Conservation (phyloP, 2,888 invertebrate species). For the Drosophila anceps region DNA sequence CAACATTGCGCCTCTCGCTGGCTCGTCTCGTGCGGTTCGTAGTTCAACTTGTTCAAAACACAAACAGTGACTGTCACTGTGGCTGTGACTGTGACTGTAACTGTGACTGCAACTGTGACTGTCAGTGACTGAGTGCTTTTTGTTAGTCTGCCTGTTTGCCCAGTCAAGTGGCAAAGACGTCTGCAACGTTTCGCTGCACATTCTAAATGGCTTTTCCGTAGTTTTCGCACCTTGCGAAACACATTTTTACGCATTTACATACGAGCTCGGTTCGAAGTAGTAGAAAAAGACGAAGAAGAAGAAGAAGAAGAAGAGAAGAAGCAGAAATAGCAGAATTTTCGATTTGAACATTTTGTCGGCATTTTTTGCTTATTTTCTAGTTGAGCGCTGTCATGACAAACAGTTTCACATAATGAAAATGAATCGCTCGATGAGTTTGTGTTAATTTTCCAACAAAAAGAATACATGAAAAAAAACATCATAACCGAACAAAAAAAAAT, state of each 20-base stretch:
- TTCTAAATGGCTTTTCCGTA: slow-evolving; percentile 80
- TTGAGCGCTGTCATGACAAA: slow-evolving; percentile 73
- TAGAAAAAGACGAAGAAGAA: slow-evolving; percentile 2
- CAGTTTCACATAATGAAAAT: slow-evolving; percentile 63
- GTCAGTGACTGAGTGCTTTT: slow-evolving; percentile 45
- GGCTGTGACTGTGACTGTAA: slow-evolving; percentile 39
- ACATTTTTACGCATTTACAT: slow-evolving; percentile 77
- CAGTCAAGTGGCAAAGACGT: slow-evolving; percentile 60
- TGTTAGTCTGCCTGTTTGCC: slow-evolving; percentile 51
- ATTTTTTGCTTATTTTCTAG: slow-evolving; percentile 70
- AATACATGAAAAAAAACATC: slow-evolving; percentile 14
- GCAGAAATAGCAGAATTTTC: slow-evolving; percentile 20
- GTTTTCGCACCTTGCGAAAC: slow-evolving; percentile 80
- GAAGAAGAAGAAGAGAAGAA: not conserved
- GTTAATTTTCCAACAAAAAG: slow-evolving; percentile 49
- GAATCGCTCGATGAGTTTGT: slow-evolving; percentile 67
- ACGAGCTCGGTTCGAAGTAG: slow-evolving; percentile 26
- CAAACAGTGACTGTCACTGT: slow-evolving; percentile 29
- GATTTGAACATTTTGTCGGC: slow-evolving; percentile 32
- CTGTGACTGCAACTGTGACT: slow-evolving; percentile 27
- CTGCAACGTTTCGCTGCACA: slow-evolving; percentile 83
- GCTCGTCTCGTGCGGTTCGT: slow-evolving; percentile 77
- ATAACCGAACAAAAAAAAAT: slow-evolving; percentile 23
- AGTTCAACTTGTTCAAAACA: slow-evolving; percentile 29
- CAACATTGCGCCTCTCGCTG: slow-evolving; percentile 74